Conservation (phyloP, 2,888 invertebrate species). For the Smittia aterrima region DNA sequence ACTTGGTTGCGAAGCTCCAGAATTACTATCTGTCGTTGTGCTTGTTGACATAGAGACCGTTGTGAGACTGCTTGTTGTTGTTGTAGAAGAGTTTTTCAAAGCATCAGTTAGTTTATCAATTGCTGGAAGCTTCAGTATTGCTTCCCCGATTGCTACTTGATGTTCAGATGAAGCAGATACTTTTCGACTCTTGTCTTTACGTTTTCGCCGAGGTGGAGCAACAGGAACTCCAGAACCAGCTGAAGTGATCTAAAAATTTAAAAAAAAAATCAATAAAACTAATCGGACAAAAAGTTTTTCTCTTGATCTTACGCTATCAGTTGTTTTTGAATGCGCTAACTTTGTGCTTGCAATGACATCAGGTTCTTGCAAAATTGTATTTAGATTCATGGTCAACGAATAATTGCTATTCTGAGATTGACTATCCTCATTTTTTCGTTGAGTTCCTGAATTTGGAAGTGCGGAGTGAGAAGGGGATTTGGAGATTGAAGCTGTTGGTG, state of each 20-base stretch:
- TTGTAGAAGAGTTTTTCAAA: neutral
- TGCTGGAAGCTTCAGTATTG: conserved; percentile 47
- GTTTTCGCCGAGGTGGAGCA: conserved; percentile 74
- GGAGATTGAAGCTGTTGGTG: conserved; percentile 44
- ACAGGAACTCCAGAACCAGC: conserved; percentile 55
- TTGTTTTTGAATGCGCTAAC: conserved; percentile 56
- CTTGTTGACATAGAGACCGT: conserved; percentile 51
- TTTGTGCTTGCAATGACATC: conserved; percentile 93
- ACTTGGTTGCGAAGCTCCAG: conserved; percentile 45
- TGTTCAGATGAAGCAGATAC: conserved; percentile 52
- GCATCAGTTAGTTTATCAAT: conserved; percentile 42
- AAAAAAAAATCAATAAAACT: neutral
- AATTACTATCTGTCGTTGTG: conserved; percentile 49
- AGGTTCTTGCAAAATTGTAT: conserved; percentile 60
- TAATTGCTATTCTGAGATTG: conserved; percentile 31
- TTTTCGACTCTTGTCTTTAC: conserved; percentile 46
- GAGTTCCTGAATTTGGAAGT: neutral
- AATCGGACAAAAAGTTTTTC: neutral
- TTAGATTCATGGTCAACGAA: conserved; percentile 15
- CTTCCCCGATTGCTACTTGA: conserved; percentile 51
- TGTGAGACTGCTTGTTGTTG: conserved; percentile 41
- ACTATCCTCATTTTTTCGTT: neutral
- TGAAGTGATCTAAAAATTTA: conserved; percentile 37
- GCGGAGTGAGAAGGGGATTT: conserved; percentile 18
- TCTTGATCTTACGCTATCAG: conserved; percentile 50